phyloP scores from a whole-genome alignment of 2,888 invertebrate species.

The Caenorhabditis plicata region DNA sequence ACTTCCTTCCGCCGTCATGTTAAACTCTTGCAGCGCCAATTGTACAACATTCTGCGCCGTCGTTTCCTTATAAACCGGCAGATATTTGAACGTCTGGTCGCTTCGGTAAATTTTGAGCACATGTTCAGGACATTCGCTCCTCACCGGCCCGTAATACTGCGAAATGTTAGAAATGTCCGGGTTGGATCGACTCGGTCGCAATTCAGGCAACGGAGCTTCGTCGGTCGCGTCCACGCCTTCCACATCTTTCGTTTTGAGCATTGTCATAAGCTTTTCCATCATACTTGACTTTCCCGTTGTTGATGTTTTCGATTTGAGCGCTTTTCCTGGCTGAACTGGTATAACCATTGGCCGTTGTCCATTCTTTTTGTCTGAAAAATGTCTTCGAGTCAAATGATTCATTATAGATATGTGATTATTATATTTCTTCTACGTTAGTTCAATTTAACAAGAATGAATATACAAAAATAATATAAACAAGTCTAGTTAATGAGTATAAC shows the following conservation, averaged over 20 bases:
- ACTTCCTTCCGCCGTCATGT: constrained; percentile 55
- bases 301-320: constrained; percentile 4
- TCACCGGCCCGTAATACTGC: constrained; percentile 55
- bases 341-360: constrained; percentile 23
- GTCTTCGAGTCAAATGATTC: no score
- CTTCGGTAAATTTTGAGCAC: constrained; percentile 82
- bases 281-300: constrained; percentile 43
- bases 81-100: constrained; percentile 95
- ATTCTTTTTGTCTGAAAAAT: constrained; percentile 10
- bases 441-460: no score
- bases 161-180: constrained; percentile 66
- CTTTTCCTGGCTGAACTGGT: constrained; percentile 27
- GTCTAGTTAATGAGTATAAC: no score
- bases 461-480: no score
- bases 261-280: constrained; percentile 62
- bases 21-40: constrained; percentile 77
- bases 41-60: constrained; percentile 82
- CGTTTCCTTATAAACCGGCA: constrained; percentile 86
- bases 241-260: constrained; percentile 49
- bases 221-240: constrained; percentile 45
- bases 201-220: constrained; percentile 45
- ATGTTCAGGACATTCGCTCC: constrained; percentile 80
- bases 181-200: constrained; percentile 65
- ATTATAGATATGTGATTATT: no score
- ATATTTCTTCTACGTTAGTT: no score